A percentile compares a stretch with the other conserved stretches of the same genome.
phyloP scores from a whole-genome alignment of 2,797 vertebrate genomes.

The Myotis pilosus region DNA sequence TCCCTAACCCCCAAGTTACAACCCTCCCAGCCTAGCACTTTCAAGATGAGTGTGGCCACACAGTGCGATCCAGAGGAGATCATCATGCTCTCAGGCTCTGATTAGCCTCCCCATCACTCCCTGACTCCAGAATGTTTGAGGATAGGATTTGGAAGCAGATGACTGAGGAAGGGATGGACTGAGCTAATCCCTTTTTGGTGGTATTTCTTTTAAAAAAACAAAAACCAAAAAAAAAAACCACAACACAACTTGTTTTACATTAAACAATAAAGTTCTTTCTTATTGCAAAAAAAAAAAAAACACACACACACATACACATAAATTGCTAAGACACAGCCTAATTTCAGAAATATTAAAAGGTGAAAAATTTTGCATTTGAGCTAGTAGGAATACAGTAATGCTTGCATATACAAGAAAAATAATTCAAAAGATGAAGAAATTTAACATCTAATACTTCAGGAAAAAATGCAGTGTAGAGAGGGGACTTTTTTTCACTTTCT shows the following conservation, averaged over 20 bases:
- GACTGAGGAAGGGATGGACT: slow-evolving; percentile 4
- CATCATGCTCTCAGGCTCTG: slow-evolving; percentile 93
- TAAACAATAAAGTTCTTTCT: slow-evolving; percentile 77
- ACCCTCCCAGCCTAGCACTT: background rate
- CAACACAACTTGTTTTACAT: slow-evolving; percentile 67
- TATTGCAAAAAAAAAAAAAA: no score
- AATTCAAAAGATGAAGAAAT: background rate
- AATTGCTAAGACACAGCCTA: background rate
- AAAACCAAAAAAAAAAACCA: slow-evolving; percentile 46
- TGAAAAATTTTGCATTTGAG: background rate
- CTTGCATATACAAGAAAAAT: slow-evolving; percentile 15
- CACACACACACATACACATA: no score
- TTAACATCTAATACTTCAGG: slow-evolving; percentile 1
- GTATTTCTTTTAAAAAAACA: slow-evolving; percentile 67
- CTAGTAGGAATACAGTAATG: background rate
- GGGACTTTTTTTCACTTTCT: background rate
- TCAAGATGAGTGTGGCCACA: slow-evolving; percentile 89
- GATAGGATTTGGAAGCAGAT: background rate
- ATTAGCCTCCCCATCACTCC: slow-evolving; percentile 78
- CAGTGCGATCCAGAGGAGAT: slow-evolving; percentile 94
- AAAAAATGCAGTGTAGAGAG: background rate
- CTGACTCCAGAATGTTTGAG: background rate
- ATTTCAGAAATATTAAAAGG: slow-evolving; percentile 27
- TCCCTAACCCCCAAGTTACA: background rate
- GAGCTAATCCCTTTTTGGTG: slow-evolving; percentile 58